Evolutionary conservation across 1,140 invertebrate species (phyloP), one percentile per base, ranked within the genome.

Genomic region (Pseudachorutes palmiensis): DNA sequence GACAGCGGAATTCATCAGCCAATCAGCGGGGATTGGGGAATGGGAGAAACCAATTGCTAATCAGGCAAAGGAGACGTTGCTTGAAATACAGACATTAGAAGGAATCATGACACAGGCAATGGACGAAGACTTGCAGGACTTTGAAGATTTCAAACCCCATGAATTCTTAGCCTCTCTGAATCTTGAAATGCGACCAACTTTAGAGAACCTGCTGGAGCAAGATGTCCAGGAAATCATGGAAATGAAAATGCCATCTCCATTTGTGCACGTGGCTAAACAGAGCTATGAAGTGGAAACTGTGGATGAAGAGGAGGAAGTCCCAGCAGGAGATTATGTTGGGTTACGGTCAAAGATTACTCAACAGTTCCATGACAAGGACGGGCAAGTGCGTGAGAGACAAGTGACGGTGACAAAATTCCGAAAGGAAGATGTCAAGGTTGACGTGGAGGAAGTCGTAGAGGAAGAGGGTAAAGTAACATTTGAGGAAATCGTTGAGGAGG

Each of bases 301-400:
- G 5, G 61, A 63, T 48, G 61, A 63, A 5, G 61, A 63, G 33
- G 61, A 63, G 29, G 61, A 63, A 26, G 29, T 63, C 19, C 61
- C 12, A 14, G 61, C 61, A 14, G 61, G 61, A 24, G 61, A 63
- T 41, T 24, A 63, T 28, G 29, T 63, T 63, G 61, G 61, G 29
- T 41, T 63, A 5, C 9, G 36, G 28, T 28, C 30, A 3, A 63
- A 26, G 45, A 63, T 31, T 24, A 63, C 61, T 24, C 30, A 41
- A 29, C 41, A 36, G 12, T 24, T 45, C 31, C 32, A 36, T 12
- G 33, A 63, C 12, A 36, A 41, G 24, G 36, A 26, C 29, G 61
- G 30, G 2, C 3, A 41, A 63, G 41, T 63, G 16, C 3, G 31
- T 2, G 61, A 63, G 61, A 41, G 33, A 26, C 26, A 36, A 63